Evolutionary conservation across 2,113 vertebrate genomes (phyloP), one percentile per base, ranked within the genome.

Genomic region (Centropristis striata): DNA sequence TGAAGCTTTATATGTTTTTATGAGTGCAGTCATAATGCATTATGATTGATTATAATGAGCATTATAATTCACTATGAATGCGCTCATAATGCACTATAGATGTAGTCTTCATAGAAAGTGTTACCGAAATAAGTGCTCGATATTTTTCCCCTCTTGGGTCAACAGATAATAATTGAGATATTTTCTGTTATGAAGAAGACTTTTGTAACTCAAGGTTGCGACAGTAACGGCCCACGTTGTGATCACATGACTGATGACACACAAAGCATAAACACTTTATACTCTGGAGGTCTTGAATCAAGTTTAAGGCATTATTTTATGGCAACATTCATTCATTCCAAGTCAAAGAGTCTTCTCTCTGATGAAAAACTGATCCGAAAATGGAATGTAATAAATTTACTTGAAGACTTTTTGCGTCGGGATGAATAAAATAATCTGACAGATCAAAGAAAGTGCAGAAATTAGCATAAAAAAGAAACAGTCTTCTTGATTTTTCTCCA

Each of bases 301-400:
- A 7, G 39, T 79, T 80, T 92, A 92, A 92, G 86, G 88, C 91
- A 78, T 86, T 82, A 64, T 81, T 74, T 60, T 78, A 69, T 70
- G 78, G 71, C 75, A 68, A 41, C 77, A 59, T 28, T 32, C 1
- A 37, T 65, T 54, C 42, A 75, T 50, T 16, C 44, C 0, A 3
- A 61, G n/a, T 67, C 39, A 65, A 78, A 75, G 77, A 12, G 23
- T 51, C 64, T 51, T 42, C 46, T 47, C 20, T 1, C 14, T 13
- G 14, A 46, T 49, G 50, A 20, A 20, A n/a, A 27, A 12, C 5
- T 36, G 2, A 49, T 58, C 16, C 6, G 12, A 11, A 69, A 68
- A 67, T 20, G 8, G n/a, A 63, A 44, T 21, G 25, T 25, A 1
- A 12, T 4, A 18, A 15, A 72, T 21, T 49, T 21, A 60, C 0